These are phyloP conservation scores for Amphiprion ocellaris DNA, from an alignment of 2,113 vertebrate species.

Conservation along the genomic window DNA sequence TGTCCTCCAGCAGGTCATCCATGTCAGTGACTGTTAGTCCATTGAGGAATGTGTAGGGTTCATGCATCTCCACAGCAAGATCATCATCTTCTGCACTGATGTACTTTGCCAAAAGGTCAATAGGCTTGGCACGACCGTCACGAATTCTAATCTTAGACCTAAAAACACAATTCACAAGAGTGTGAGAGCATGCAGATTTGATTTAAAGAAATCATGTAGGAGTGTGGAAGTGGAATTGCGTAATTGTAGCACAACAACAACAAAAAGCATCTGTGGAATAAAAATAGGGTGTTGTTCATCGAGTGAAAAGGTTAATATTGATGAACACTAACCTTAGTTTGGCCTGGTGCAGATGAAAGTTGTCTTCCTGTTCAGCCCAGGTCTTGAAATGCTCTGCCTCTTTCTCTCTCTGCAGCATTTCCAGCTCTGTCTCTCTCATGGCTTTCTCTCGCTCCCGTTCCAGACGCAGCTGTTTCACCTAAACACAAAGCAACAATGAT, in stretches of 20 bases:
- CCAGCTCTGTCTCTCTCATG: conserved; percentile 96
- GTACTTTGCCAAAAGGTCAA: conserved; percentile 96
- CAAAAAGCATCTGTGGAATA: no score
- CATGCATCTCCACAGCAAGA: conserved; percentile 97
- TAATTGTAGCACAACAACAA: not conserved
- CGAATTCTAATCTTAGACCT: conserved; percentile 98
- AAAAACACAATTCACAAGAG: not conserved
- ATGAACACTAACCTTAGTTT: conserved; percentile 88
- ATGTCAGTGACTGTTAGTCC: conserved; percentile 96
- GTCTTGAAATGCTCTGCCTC: conserved; percentile 99
- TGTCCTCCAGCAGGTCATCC: conserved; percentile 98
- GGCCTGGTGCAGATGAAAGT: conserved; percentile 97
- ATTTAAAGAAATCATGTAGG: not conserved
- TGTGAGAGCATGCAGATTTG: not conserved
- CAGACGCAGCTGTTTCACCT: conserved; percentile 96
- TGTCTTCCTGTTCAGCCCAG: conserved; percentile 98
- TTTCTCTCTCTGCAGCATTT: conserved; percentile 98
- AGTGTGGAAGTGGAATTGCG: not conserved
- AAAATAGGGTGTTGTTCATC: not conserved
- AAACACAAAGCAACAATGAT: not conserved
- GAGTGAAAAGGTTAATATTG: not conserved
- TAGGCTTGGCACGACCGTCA: conserved; percentile 95
- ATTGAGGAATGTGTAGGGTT: conserved; percentile 96
- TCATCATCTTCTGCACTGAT: conserved; percentile 97
- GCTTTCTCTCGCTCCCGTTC: conserved; percentile 96